Base-by-base conservation (phyloP, 2,113 vertebrate genomes). In the Uropsilus gracilis region DNA sequence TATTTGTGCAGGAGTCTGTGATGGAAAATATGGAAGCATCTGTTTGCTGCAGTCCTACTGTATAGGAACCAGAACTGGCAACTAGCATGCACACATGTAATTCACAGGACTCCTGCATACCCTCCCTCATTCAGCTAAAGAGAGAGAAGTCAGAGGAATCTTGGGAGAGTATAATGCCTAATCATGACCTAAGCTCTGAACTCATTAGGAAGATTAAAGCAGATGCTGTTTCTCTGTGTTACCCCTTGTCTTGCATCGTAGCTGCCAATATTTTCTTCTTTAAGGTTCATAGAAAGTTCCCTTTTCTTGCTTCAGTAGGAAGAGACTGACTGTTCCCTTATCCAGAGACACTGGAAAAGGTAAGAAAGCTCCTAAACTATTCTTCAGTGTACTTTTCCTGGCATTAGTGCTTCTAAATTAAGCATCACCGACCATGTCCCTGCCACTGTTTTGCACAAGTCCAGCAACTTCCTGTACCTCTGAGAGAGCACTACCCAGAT, bases 21-120 rank as follows among this genome's bases (percentile, higher is more conserved):
- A 3, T 2, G 2, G 26, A 55, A 28, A 50, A 13, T 7, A 0
- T 18, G 24, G 2, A 26, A 46, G 3, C 5, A 3, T 5, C 16
- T 50, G 46, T 46, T 10, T 3, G 7, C 59, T 50, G 8, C 6
- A 16, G 24, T 7, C 10, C 0, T 17, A 3, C 34, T 17, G 5
- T 22, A 34, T 69, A 2, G 42, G 57, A 9, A 7, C 61, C 24
- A 16, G 32, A 66, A 42, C 30, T n/a, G 10, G 59, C 2, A 2
- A 24, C 10, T 6, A 11, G 8, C 68, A 57, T 22, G 10, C 64
- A 34, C 0, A 8, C 3, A 28, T 22, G 24, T 53, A 44, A 85
- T 13, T 32, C n/a, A 18, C 46, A 3, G 1, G 20, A 14, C 16
- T 11, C 26, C 11, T 0, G 1, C 1, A 5, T 28, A 50, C 61